Percentiles rank a stretch among this genome's conserved stretches.
Evolutionary conservation across 2,113 vertebrate genomes (phyloP).

Genomic region (Sardina pilchardus): DNA sequence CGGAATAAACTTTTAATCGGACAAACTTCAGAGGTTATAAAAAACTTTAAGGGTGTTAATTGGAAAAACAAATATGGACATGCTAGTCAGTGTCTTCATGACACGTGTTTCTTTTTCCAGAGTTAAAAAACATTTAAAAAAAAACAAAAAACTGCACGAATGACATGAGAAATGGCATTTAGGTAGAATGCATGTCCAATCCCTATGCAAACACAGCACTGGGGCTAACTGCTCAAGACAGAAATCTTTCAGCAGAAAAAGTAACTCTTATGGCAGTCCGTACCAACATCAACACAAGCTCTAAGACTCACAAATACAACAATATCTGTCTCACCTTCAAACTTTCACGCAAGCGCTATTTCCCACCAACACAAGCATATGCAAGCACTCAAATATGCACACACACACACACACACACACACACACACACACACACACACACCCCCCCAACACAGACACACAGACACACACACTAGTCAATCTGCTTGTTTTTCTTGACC

Average conservation of each 20-base stretch:
- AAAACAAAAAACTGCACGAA: neutral
- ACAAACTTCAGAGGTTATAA: neutral
- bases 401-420: conserved; percentile 1
- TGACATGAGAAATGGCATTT: neutral
- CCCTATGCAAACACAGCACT: neutral
- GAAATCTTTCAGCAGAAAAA: neutral
- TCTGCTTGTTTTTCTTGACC: neutral
- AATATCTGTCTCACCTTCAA: conserved; percentile 22
- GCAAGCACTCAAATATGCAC: too few species aligned
- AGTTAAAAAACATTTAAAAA: neutral
- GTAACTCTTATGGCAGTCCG: neutral
- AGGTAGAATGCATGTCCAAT: neutral
- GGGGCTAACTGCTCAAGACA: neutral
- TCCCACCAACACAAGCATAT: conserved; percentile 45
- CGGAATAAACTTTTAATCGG: neutral
- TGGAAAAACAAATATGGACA: neutral
- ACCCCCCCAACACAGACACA: too few species aligned
- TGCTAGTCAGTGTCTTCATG: neutral
- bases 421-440: neutral
- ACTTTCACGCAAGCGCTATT: too few species aligned
- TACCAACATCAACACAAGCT: neutral
- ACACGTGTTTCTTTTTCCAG: neutral
- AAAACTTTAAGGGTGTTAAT: neutral
- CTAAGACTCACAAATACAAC: neutral
- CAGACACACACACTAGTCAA: neutral